Percentiles rank a stretch among this genome's conserved stretches.
Conservation (phyloP, 1,140 invertebrate species). For the Platyscapa corneri region DNA sequence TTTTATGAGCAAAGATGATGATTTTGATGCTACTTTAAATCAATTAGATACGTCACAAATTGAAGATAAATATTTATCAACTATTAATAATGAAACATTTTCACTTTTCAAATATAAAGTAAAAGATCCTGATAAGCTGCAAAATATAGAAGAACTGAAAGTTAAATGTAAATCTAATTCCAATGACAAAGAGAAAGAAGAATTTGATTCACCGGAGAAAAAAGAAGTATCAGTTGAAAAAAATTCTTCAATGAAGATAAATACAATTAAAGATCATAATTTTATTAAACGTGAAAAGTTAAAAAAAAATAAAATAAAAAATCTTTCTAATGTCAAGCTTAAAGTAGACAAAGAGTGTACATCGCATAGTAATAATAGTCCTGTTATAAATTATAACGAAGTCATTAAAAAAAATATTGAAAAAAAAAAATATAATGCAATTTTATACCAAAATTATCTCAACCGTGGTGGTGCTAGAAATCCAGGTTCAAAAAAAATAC, state of each 20-base stretch:
- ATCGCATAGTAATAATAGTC: conserved; percentile 57
- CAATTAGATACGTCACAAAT: conserved; percentile 75
- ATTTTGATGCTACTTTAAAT: conserved; percentile 80
- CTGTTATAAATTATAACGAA: conserved; percentile 59
- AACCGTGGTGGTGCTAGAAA: conserved; percentile 84
- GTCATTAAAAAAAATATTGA: conserved; percentile 79
- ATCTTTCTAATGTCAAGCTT: background rate
- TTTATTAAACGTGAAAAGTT: background rate
- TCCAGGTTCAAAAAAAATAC: conserved; percentile 88
- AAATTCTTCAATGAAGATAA: background rate
- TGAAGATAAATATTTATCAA: conserved; percentile 55
- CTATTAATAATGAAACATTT: conserved; percentile 22
- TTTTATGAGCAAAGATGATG: conserved; percentile 78
- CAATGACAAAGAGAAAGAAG: background rate
- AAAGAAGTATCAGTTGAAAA: background rate
- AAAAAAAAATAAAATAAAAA: background rate
- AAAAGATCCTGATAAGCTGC: conserved; percentile 14
- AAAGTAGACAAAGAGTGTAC: conserved; percentile 57
- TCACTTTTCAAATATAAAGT: background rate
- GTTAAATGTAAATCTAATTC: background rate
- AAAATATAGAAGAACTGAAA: background rate
- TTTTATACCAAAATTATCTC: conserved; percentile 83
- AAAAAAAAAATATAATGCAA: conserved; percentile 78
- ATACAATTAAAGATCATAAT: background rate
- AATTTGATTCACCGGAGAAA: background rate